phyloP scores from a whole-genome alignment of 2,113 vertebrate genomes.

The Psammodynastes pulverulentus region DNA sequence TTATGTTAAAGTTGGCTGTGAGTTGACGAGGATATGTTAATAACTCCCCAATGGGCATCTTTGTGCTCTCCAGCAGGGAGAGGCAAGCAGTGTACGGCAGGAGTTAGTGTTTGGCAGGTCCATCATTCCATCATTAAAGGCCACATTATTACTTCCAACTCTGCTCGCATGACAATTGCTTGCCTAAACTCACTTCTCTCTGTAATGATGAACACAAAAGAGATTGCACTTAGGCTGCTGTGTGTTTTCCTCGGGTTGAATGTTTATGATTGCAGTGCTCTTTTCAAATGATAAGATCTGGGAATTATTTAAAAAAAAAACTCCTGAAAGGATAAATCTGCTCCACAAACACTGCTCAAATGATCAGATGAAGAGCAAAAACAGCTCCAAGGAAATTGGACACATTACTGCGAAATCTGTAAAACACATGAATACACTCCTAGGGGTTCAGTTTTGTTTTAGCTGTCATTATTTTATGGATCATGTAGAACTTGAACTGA shows the following conservation, averaged over 20 bases:
- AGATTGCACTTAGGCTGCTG: conserved; percentile 46
- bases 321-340: not conserved
- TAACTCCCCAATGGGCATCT: conserved; percentile 95
- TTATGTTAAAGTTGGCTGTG: conserved; percentile 98
- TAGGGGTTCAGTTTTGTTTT: not conserved
- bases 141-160: conserved; percentile 99
- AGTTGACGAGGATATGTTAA: conserved; percentile 99
- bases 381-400: not conserved
- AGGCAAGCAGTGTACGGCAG: conserved; percentile 85
- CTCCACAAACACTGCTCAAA: not conserved
- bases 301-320: not conserved
- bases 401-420: not conserved
- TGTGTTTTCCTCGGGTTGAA: conserved; percentile 25
- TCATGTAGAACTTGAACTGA: not conserved
- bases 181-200: conserved; percentile 73
- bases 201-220: conserved; percentile 52
- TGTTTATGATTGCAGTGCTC: conserved; percentile 21
- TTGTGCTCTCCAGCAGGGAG: conserved; percentile 83
- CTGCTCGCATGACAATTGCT: conserved; percentile 96
- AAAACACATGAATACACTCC: not conserved
- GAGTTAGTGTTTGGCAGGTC: conserved; percentile 98
- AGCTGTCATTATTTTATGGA: not conserved
- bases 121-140: conserved; percentile 99
- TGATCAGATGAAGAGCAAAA: not conserved
- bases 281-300: conserved; percentile 20